Percentiles rank a stretch among this genome's conserved stretches.
Evolutionary conservation across 2,797 vertebrate genomes (phyloP).

Genomic region (Vireo griseus): DNA sequence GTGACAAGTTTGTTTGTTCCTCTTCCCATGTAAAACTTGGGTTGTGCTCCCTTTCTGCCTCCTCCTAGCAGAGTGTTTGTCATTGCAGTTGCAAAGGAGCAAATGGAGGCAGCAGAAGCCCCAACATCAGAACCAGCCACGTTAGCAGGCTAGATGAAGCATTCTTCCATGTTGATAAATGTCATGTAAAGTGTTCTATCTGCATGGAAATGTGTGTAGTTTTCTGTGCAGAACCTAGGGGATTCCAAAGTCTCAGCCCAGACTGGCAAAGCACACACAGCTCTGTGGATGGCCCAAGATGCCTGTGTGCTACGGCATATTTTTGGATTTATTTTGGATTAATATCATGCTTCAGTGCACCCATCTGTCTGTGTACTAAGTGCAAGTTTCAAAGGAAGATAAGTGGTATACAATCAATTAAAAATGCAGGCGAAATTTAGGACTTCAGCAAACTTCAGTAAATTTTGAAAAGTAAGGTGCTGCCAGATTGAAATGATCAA

Average conservation of each 20-base stretch:
- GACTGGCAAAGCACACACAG: constrained; percentile 40
- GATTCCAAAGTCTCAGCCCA: constrained; percentile 52
- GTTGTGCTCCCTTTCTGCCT: not conserved
- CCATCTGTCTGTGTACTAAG: constrained; percentile 41
- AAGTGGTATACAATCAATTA: not conserved
- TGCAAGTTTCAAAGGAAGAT: constrained; percentile 12
- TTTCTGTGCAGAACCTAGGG: constrained; percentile 33
- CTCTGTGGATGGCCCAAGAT: constrained; percentile 24
- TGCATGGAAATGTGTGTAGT: not conserved
- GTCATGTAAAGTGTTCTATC: not conserved
- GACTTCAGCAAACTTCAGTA: not conserved
- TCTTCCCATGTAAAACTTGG: not conserved
- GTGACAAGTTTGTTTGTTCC: not conserved
- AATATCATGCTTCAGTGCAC: constrained; percentile 59
- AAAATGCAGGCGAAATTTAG: not conserved
- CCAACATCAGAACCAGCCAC: constrained; percentile 37
- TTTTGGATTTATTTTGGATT: constrained; percentile 66
- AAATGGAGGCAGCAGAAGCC: constrained; percentile 52
- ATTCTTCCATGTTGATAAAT: constrained; percentile 41
- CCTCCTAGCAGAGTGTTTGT: not conserved
- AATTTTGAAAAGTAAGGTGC: not conserved
- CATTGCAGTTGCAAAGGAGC: not conserved
- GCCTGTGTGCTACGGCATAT: not conserved
- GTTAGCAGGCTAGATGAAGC: not conserved
- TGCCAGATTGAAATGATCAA: not conserved